A percentile compares a stretch with the other conserved stretches of the same genome.
phyloP scores from a whole-genome alignment of 2,113 vertebrate species.

The Manacus vitellinus region DNA sequence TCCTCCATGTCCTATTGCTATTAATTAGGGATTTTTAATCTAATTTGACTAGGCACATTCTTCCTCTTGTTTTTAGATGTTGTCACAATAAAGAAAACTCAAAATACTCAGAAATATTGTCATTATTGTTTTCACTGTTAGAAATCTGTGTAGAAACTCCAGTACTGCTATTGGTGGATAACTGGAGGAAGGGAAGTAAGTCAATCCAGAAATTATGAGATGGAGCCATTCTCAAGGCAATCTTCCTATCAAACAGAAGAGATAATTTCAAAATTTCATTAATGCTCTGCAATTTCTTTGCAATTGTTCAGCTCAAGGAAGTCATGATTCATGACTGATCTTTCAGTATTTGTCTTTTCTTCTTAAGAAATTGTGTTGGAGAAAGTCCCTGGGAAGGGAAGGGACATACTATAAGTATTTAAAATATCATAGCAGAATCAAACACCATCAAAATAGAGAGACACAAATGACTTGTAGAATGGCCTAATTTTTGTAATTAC shows the following conservation, averaged over 20 bases:
- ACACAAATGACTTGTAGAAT: constrained; percentile 29
- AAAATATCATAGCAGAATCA: background rate
- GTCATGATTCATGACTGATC: background rate
- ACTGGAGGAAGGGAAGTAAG: background rate
- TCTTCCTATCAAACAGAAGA: background rate
- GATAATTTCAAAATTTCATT: background rate
- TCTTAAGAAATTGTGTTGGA: background rate
- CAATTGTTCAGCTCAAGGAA: background rate
- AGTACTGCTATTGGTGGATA: background rate
- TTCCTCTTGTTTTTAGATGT: background rate
- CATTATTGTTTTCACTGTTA: background rate
- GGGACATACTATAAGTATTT: background rate
- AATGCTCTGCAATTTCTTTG: background rate
- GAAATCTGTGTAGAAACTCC: background rate
- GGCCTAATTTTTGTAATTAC: constrained; percentile 52
- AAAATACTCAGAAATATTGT: background rate
- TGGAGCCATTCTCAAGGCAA: background rate
- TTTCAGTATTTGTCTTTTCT: background rate
- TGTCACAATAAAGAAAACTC: background rate
- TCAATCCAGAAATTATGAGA: background rate
- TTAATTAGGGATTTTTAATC: background rate
- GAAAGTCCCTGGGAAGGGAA: background rate
- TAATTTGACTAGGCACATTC: background rate
- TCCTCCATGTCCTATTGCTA: background rate
- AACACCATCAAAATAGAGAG: constrained; percentile 23